Conservation (phyloP, 2,113 vertebrate genomes). For the Xiphophorus maculatus region DNA sequence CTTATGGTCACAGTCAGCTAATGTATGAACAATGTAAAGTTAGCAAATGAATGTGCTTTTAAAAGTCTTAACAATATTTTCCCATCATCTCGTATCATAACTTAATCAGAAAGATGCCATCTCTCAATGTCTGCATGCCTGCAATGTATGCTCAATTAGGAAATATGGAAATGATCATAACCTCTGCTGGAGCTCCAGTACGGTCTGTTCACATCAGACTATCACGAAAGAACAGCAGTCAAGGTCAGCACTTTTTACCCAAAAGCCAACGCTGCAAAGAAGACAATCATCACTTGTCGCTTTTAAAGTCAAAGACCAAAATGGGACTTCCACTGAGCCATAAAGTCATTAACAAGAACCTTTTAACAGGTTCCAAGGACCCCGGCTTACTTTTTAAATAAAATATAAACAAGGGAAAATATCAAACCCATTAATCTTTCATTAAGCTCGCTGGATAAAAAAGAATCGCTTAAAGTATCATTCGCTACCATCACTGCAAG, state of each 20-base stretch:
- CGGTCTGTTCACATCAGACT: conserved; percentile 31
- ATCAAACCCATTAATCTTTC: conserved; percentile 99
- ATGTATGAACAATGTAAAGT: not conserved
- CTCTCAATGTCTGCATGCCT: conserved; percentile 4
- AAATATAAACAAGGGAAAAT: conserved; percentile 96
- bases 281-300: conserved; percentile 59
- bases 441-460: conserved; percentile 99
- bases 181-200: conserved; percentile 23
- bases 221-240: conserved; percentile 23
- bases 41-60: not conserved
- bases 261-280: conserved; percentile 33
- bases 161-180: conserved; percentile 55
- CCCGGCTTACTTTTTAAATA: conserved; percentile 79
- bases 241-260: conserved; percentile 43
- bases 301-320: conserved; percentile 44
- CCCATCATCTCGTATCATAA: conserved; percentile 18
- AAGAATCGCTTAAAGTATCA: conserved; percentile 97
- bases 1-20: not conserved
- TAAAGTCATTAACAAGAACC: conserved; percentile 83
- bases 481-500: conserved; percentile 91
- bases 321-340: conserved; percentile 74
- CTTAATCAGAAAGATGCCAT: conserved; percentile 41
- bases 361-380: conserved; percentile 85
- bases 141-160: conserved; percentile 31
- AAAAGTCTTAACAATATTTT: not conserved